Evolutionary conservation across 2,797 vertebrate genomes (phyloP).

Genomic region (Pangasius macronema): DNA sequence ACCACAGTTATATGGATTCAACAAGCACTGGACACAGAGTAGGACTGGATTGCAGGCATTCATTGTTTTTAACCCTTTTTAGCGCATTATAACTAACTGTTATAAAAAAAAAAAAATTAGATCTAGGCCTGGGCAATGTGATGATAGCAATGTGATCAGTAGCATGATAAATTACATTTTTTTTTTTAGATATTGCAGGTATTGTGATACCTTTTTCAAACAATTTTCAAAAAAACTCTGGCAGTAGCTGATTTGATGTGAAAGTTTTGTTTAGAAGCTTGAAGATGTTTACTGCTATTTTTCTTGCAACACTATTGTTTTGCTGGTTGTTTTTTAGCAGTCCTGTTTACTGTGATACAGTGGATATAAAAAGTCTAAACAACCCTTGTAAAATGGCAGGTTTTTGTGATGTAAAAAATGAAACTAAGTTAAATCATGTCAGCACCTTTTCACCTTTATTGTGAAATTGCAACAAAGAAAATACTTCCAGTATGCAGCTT

Average conservation of each 20-base stretch:
- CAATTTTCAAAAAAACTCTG: background rate
- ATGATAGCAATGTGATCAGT: background rate
- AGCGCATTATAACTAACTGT: background rate
- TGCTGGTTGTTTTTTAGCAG: background rate
- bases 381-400: no score
- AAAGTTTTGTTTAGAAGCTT: background rate
- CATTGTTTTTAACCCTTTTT: background rate
- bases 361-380: no score
- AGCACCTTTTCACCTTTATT: no score
- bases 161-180: background rate
- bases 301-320: background rate
- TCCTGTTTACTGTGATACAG: background rate
- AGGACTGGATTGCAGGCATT: background rate
- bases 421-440: no score
- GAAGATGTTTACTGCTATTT: background rate
- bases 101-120: background rate
- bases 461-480: no score
- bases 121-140: background rate
- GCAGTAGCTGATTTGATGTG: background rate
- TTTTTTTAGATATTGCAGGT: background rate
- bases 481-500: no score
- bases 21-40: background rate
- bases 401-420: no score
- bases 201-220: background rate
- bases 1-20: background rate